Percentiles rank a stretch among this genome's conserved stretches.
These are phyloP conservation scores for Corvus moneduloides DNA, from an alignment of 2,113 vertebrate genomes.

Conservation along the genomic window DNA sequence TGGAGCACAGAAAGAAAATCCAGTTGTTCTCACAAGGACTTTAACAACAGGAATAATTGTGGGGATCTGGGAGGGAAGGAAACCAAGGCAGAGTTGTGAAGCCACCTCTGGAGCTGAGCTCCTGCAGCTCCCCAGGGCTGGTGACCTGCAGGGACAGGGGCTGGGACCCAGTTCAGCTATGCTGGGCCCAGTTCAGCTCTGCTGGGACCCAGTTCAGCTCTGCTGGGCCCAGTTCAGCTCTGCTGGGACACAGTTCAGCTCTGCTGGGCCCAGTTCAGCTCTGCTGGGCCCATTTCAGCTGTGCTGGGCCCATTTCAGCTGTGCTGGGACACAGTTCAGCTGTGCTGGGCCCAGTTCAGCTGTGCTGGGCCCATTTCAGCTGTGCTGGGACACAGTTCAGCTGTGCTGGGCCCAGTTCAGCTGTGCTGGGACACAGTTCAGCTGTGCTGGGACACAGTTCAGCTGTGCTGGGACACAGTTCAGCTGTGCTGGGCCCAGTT, in stretches of 20 bases:
- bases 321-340: too few relatives aligned
- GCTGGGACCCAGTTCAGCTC: fast-evolving
- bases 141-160: not conserved
- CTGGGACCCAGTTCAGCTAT: not conserved
- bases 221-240: not conserved
- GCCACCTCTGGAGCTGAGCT: not conserved
- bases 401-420: fast-evolving
- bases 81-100: fast-evolving
- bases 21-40: fast-evolving
- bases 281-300: fast-evolving
- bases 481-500: fast-evolving
- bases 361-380: fast-evolving
- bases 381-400: not conserved
- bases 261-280: fast-evolving
- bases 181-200: too few relatives aligned
- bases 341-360: too few relatives aligned
- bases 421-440: too few relatives aligned
- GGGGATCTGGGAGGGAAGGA: not conserved
- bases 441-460: too few relatives aligned
- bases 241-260: too few relatives aligned
- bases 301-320: not conserved
- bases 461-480: not conserved
- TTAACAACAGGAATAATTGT: fast-evolving
- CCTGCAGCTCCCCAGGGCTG: not conserved
- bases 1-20: not conserved